phyloP scores from a whole-genome alignment of 1,140 invertebrate species.

The Monochamus saltuarius region DNA sequence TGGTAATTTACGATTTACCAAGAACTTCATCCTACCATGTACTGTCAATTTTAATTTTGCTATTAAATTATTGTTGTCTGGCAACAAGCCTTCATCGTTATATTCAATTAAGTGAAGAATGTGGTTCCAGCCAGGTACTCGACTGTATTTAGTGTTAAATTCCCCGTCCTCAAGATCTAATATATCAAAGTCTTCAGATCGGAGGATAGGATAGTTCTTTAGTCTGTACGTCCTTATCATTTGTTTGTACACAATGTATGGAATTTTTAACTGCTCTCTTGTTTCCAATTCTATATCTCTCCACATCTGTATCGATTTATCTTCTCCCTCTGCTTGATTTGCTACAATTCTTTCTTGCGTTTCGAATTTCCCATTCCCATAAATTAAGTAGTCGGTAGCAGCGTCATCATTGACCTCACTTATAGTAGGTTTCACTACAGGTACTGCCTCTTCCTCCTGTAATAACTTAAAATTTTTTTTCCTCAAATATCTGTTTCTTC shows the following conservation, averaged over 20 bases:
- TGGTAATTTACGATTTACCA: conserved; percentile 23
- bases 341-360: neutral
- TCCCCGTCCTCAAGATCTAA: conserved; percentile 30
- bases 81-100: conserved; percentile 28
- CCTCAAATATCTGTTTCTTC: conserved; percentile 28
- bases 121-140: conserved; percentile 21
- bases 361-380: neutral
- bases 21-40: conserved; percentile 20
- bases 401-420: neutral
- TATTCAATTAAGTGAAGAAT: conserved; percentile 27
- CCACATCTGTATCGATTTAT: neutral
- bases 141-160: conserved; percentile 27
- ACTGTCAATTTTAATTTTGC: conserved; percentile 23
- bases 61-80: conserved; percentile 27
- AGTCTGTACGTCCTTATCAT: conserved; percentile 8
- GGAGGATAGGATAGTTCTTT: conserved; percentile 12
- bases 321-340: neutral
- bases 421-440: neutral
- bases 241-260: conserved; percentile 10
- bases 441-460: neutral
- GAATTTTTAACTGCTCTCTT: neutral
- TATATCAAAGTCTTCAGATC: conserved; percentile 12
- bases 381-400: neutral
- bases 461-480: conserved; percentile 29
- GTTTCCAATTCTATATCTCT: conserved; percentile 7